phyloP scores from a whole-genome alignment of 2,797 vertebrate species.

The Lemur catta region DNA sequence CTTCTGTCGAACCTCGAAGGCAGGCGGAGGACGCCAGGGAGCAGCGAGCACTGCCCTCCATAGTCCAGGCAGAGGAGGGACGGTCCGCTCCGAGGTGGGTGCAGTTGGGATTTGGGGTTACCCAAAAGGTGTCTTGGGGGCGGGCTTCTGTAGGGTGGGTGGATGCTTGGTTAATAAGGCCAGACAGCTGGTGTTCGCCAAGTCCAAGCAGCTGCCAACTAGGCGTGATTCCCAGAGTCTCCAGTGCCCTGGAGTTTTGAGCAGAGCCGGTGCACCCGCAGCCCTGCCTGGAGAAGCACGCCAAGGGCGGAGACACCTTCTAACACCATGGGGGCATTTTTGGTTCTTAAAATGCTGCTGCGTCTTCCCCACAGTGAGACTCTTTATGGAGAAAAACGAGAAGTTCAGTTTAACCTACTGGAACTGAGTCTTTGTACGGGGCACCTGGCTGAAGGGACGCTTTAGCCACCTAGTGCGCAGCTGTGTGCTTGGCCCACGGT shows the following conservation, averaged over 20 bases:
- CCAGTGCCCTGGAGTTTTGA: neutral
- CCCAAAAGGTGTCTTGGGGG: neutral
- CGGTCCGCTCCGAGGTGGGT: constrained; percentile 84
- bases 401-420: neutral
- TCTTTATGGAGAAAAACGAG: neutral
- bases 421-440: rapidly evolving
- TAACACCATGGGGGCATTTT: neutral
- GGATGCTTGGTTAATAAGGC: neutral
- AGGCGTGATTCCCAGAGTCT: neutral
- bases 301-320: neutral
- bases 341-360: neutral
- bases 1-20: constrained; percentile 82
- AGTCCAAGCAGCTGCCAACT: neutral
- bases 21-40: constrained; percentile 82
- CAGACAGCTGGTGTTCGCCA: neutral
- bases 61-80: constrained; percentile 66
- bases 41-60: constrained; percentile 76
- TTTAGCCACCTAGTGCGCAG: constrained; percentile 31
- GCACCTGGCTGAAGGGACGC: neutral
- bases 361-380: neutral
- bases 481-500: neutral
- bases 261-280: neutral
- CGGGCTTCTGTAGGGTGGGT: neutral
- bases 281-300: neutral
- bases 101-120: neutral